Evolutionary conservation across 1,140 invertebrate species (phyloP).

Genomic region (Ptiloglossa arizonensis): DNA sequence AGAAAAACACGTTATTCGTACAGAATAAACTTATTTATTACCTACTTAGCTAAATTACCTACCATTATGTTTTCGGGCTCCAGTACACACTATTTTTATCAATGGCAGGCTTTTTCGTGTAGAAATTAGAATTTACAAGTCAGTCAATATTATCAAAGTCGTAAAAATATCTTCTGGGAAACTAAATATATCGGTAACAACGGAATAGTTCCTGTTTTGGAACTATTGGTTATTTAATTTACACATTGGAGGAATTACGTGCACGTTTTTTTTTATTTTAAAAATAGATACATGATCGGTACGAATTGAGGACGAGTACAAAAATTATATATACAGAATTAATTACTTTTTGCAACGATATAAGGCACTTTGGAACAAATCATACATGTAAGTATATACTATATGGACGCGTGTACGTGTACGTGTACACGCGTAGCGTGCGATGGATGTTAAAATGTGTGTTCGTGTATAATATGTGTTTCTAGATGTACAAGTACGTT

Average conservation of each 20-base stretch:
- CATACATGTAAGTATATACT: constrained; percentile 67
- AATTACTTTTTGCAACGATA: constrained; percentile 61
- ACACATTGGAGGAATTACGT: constrained; percentile 39
- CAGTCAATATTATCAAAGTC: constrained; percentile 5
- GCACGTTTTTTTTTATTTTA: constrained; percentile 45
- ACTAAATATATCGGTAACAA: constrained; percentile 30
- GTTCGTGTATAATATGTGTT: constrained; percentile 38
- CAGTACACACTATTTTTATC: constrained; percentile 29
- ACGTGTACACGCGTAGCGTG: constrained; percentile 16
- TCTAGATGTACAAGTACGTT: constrained; percentile 53
- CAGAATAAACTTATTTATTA: neutral
- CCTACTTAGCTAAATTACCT: constrained; percentile 8
- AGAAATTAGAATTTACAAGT: constrained; percentile 8
- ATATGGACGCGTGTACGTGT: constrained; percentile 32
- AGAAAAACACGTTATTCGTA: constrained; percentile 42
- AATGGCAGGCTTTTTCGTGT: neutral
- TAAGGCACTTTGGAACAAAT: constrained; percentile 80
- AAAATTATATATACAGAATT: constrained; percentile 75
- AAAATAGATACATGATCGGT: constrained; percentile 70
- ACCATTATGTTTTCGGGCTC: constrained; percentile 15
- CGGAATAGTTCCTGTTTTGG: constrained; percentile 23
- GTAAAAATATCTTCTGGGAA: constrained; percentile 14
- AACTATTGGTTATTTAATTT: constrained; percentile 39
- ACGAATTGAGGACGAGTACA: constrained; percentile 73
- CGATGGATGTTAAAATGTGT: constrained; percentile 24